Evolutionary conservation across 2,113 vertebrate species (phyloP).

Genomic region (Castor canadensis): DNA sequence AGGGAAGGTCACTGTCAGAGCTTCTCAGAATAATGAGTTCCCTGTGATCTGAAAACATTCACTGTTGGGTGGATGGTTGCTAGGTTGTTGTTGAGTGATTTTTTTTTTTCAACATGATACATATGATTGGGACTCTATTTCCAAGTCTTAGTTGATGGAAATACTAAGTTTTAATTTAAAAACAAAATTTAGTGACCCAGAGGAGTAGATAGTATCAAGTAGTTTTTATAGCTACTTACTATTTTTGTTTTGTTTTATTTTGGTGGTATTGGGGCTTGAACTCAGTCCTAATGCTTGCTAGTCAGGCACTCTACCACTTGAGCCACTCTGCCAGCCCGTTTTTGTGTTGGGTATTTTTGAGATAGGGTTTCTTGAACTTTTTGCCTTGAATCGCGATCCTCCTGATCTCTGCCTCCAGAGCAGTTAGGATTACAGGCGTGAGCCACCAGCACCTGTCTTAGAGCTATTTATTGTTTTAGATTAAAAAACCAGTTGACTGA

Average conservation of each 20-base stretch:
- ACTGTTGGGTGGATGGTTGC: not conserved
- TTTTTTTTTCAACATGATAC: not conserved
- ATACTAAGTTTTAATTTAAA: slow-evolving; percentile 42
- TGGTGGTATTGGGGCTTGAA: no score
- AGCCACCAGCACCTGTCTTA: no score
- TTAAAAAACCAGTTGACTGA: not conserved
- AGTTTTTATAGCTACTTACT: slow-evolving; percentile 20
- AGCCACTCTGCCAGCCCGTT: no score
- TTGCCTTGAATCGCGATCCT: no score
- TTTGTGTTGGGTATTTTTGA: no score
- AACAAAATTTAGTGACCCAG: slow-evolving; percentile 11
- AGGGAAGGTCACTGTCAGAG: not conserved
- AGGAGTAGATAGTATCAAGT: not conserved
- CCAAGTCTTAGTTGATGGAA: not conserved
- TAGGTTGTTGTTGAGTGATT: not conserved
- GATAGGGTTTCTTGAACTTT: no score
- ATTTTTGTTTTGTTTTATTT: no score
- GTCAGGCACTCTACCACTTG: no score
- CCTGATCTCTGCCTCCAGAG: no score
- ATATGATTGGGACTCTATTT: not conserved
- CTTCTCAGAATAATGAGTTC: not conserved
- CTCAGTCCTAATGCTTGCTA: no score
- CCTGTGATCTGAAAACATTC: not conserved
- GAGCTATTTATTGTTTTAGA: slow-evolving; percentile 13
- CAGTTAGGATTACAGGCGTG: no score